Conservation (phyloP, 2,888 invertebrate species). For the Thumatha senex region DNA sequence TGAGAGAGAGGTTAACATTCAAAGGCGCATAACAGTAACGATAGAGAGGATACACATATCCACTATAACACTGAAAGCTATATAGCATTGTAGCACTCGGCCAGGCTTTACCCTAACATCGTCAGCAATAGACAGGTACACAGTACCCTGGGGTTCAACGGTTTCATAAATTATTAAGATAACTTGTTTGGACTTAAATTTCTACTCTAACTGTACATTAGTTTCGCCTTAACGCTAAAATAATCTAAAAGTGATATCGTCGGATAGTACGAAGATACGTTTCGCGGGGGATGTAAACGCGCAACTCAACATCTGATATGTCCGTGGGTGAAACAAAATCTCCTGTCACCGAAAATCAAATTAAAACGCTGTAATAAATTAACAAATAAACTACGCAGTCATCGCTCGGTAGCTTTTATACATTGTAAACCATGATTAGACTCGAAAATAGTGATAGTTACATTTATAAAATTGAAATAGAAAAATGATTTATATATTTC, state of each 20-base stretch:
- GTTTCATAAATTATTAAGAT: conserved; percentile 77
- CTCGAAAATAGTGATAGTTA: conserved; percentile 57
- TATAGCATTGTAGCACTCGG: conserved; percentile 60
- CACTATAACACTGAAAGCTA: conserved; percentile 77
- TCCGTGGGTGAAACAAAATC: conserved; percentile 61
- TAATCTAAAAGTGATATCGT: conserved; percentile 82
- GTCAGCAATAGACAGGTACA: conserved; percentile 70
- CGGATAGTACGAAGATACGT: conserved; percentile 64
- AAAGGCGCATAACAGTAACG: conserved; percentile 55
- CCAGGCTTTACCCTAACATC: conserved; percentile 72
- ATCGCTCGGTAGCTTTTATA: conserved; percentile 70
- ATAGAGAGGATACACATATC: conserved; percentile 60
- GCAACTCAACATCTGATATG: conserved; percentile 75
- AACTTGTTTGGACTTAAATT: conserved; percentile 82
- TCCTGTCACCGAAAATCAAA: conserved; percentile 68
- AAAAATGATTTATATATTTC: conserved; percentile 60
- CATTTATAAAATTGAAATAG: conserved; percentile 57
- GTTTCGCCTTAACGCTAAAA: conserved; percentile 84
- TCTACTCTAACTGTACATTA: conserved; percentile 85
- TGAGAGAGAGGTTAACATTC: conserved; percentile 50
- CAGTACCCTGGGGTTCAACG: conserved; percentile 72
- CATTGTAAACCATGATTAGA: conserved; percentile 64
- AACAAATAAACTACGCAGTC: conserved; percentile 60
- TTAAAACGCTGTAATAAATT: conserved; percentile 63
- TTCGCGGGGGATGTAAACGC: conserved; percentile 64